Percentiles rank a stretch among this genome's conserved stretches.
These are phyloP conservation scores for Cranoglanis bouderius DNA, from an alignment of 2,113 vertebrate genomes.

Conservation along the genomic window DNA sequence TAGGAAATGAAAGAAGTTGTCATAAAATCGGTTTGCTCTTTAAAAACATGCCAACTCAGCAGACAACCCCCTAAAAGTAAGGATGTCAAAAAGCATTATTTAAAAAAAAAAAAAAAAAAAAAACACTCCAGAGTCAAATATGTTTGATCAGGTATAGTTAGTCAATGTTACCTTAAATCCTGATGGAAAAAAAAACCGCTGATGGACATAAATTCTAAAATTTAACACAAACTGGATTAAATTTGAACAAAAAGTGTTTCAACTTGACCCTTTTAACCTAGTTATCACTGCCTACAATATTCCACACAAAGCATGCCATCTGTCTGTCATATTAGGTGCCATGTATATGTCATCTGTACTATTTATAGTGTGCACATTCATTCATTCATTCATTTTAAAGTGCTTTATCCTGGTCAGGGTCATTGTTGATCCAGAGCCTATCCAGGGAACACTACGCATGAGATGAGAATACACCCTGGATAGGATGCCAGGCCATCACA, in stretches of 20 bases:
- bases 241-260: background rate
- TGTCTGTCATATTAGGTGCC: background rate
- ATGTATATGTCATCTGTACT: background rate
- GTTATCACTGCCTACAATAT: background rate
- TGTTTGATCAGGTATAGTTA: background rate
- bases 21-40: constrained; percentile 48
- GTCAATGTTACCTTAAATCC: background rate
- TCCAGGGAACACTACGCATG: background rate
- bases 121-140: background rate
- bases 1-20: constrained; percentile 51
- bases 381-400: background rate
- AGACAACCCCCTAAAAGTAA: constrained; percentile 45
- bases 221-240: background rate
- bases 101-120: background rate
- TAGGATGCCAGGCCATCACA: background rate
- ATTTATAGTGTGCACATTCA: background rate
- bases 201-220: background rate
- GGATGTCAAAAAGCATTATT: constrained; percentile 59
- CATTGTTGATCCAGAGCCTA: background rate
- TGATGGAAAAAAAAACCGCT: background rate
- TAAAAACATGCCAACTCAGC: constrained; percentile 43
- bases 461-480: background rate
- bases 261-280: background rate
- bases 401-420: background rate
- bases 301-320: background rate